Base-by-base conservation (phyloP, 2,797 vertebrate species). In the Cyclura pinguis region DNA sequence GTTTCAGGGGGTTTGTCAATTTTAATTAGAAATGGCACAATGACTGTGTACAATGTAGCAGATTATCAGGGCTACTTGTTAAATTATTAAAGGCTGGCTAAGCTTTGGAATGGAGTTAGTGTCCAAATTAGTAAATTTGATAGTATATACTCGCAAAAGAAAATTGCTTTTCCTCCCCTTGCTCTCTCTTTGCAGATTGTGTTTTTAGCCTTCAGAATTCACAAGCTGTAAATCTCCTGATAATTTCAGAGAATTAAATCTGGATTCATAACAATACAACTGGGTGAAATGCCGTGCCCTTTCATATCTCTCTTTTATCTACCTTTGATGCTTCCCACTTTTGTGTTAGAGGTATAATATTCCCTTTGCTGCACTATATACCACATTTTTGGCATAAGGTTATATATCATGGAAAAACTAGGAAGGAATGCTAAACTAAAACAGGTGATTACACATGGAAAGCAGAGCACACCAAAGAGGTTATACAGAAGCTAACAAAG, bases 1-100 rank as follows among this genome's bases (percentile, higher is more conserved):
- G 76, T 96, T 96, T 94, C 95, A 95, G 55, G 90, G 93, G 32
- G 91, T 84, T 90, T 94, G 87, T 95, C 92, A 93, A 92, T 92
- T 96, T 96, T 93, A 96, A 95, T 95, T 95, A 96, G 93, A 93
- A 95, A 94, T 95, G 92, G 81, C 92, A 96, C 78, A 90, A 88
- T 93, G 92, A 92, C 90, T 95, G n/a, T 91, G 84, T 92, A 95
- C 88, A 93, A 86, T 85, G 59, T 92, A 93, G 93, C 55, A 92
- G 91, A 95, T 96, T 95, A 96, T 95, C 90, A 95, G 84, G 86
- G 83, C 73, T 89, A 92, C 76, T 94, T 95, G 92, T 83, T 95
- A 95, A 96, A 95, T 96, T 96, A 94, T 92, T 95, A 94, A 95
- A 95, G 92, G 16, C 72, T 94, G 94, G 85, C 91, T 96, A 89